A percentile compares a stretch with the other conserved stretches of the same genome.
Conservation (phyloP, 2,113 vertebrate genomes). For the Microtus richardsoni region DNA sequence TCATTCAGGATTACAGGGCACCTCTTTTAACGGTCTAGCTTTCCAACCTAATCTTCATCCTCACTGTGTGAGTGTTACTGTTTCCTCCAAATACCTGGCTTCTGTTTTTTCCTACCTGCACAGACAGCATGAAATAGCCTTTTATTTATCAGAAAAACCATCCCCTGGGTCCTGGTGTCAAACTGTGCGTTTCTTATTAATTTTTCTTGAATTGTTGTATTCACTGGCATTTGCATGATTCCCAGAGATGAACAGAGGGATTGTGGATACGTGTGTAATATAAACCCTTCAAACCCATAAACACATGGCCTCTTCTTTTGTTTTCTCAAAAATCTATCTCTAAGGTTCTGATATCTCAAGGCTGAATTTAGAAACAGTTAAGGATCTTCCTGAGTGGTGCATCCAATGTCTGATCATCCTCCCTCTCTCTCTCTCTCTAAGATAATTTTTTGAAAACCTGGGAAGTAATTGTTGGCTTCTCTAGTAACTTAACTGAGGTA, state of each 20-base stretch:
- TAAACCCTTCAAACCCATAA: not conserved
- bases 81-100: not conserved
- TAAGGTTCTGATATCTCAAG: not conserved
- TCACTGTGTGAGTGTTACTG: not conserved
- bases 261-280: too few relatives aligned
- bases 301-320: not conserved
- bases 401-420: not conserved
- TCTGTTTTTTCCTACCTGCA: not conserved
- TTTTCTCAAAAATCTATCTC: not conserved
- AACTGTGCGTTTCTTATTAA: not conserved
- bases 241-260: not conserved
- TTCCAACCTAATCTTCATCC: not conserved
- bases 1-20: too few relatives aligned
- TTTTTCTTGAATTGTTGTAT: not conserved
- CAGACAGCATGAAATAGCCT: not conserved
- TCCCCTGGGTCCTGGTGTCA: not conserved
- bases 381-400: not conserved
- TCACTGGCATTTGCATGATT: not conserved
- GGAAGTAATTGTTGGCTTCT: not conserved
- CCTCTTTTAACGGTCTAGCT: not conserved
- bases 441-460: not conserved
- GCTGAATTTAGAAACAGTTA: not conserved
- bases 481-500: not conserved
- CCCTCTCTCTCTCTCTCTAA: not conserved
- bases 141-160: not conserved